Evolutionary conservation across 2,888 invertebrate genomes (phyloP).

Genomic region (Caenorhabditis imperialis): DNA sequence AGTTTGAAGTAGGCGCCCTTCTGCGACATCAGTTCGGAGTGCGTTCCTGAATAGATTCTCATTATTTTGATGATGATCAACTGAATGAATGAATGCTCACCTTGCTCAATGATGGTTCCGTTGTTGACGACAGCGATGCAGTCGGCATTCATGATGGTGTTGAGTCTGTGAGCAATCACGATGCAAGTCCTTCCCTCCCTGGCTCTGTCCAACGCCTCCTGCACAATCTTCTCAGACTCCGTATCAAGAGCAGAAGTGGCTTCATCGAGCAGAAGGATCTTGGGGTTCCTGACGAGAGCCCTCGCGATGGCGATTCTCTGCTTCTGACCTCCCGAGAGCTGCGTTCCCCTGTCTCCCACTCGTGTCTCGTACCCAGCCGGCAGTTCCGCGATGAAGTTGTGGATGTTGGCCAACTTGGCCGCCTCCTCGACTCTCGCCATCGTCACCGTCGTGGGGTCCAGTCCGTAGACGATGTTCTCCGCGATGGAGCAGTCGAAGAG

Average conservation of each 20-base stretch:
- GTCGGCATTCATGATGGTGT: slow-evolving; percentile 79
- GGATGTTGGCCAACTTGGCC: slow-evolving; percentile 79
- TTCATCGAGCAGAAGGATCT: slow-evolving; percentile 78
- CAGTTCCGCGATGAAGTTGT: slow-evolving; percentile 79
- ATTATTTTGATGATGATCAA: too few relatives aligned
- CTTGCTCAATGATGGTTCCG: slow-evolving; percentile 82
- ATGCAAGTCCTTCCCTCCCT: slow-evolving; percentile 79
- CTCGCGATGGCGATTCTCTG: slow-evolving; percentile 80
- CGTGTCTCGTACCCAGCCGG: slow-evolving; percentile 79
- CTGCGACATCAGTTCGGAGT: slow-evolving; percentile 60
- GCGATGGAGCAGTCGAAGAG: slow-evolving; percentile 79
- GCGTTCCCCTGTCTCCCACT: slow-evolving; percentile 79
- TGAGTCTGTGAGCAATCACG: slow-evolving; percentile 80
- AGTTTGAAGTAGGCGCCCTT: slow-evolving; percentile 66
- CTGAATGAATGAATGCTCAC: slow-evolving; percentile 51
- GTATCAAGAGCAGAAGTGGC: slow-evolving; percentile 69
- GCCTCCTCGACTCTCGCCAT: slow-evolving; percentile 77
- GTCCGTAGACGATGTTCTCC: slow-evolving; percentile 75
- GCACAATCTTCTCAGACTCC: slow-evolving; percentile 81
- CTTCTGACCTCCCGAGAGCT: slow-evolving; percentile 79
- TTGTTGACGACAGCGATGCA: slow-evolving; percentile 67
- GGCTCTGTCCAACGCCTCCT: slow-evolving; percentile 86
- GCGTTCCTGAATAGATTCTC: slow-evolving; percentile 66
- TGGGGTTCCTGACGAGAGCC: slow-evolving; percentile 78
- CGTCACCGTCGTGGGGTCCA: slow-evolving; percentile 72